Conservation (phyloP, 2,888 invertebrate genomes). For the Acleris laterana region DNA sequence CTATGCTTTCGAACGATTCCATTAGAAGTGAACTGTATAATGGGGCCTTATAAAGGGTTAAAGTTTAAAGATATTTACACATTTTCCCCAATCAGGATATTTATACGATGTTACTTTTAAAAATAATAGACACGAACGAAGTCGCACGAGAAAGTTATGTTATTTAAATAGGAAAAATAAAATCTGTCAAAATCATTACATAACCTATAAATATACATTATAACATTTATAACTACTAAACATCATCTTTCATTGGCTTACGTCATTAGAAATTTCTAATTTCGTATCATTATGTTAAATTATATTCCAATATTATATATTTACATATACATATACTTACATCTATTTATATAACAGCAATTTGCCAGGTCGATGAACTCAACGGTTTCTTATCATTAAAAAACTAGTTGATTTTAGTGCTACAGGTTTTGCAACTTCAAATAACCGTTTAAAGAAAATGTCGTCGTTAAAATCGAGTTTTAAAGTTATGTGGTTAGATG, state of each 20-base stretch:
- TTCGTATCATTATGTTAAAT: too few relatives aligned
- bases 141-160: too few relatives aligned
- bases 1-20: too few relatives aligned
- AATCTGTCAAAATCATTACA: background rate
- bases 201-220: background rate
- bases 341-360: conserved; percentile 22
- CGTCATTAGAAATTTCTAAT: conserved; percentile 3
- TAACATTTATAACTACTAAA: too few relatives aligned
- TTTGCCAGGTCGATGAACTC: conserved; percentile 23
- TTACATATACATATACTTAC: conserved; percentile 3
- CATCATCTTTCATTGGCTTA: background rate
- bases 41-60: too few relatives aligned
- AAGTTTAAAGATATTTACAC: too few relatives aligned
- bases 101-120: too few relatives aligned
- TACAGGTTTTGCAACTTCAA: conserved; percentile 23
- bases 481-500: background rate
- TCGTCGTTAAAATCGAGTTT: background rate
- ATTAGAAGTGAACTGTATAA: too few relatives aligned
- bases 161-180: too few relatives aligned
- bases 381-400: conserved; percentile 27
- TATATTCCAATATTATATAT: conserved; percentile 9
- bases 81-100: too few relatives aligned
- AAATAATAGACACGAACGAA: too few relatives aligned
- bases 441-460: conserved; percentile 21
- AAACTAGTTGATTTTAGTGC: conserved; percentile 18